Evolutionary conservation across 1,140 invertebrate species (phyloP).

Genomic region (Drosophila yakuba): DNA sequence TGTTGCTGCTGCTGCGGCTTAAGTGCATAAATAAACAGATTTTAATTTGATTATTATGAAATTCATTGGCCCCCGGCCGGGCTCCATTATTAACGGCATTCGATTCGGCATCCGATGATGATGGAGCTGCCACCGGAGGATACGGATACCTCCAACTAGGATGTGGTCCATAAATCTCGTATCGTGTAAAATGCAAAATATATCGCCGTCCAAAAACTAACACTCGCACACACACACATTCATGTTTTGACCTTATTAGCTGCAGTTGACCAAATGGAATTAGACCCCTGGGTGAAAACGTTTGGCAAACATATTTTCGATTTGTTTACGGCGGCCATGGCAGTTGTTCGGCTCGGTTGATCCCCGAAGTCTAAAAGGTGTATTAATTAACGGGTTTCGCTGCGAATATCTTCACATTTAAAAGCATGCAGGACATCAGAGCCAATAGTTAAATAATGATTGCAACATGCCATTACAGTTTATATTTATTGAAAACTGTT

Average conservation of each 20-base stretch:
- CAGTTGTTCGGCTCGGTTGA: slow-evolving; percentile 45
- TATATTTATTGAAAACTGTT: background rate
- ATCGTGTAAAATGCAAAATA: slow-evolving; percentile 56
- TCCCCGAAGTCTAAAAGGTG: slow-evolving; percentile 17
- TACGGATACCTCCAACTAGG: background rate
- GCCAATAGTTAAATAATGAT: background rate
- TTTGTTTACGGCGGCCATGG: slow-evolving; percentile 45
- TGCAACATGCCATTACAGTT: background rate
- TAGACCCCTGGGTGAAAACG: slow-evolving; percentile 70
- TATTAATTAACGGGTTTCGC: background rate
- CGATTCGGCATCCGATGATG: slow-evolving; percentile 44
- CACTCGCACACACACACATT: slow-evolving; percentile 15
- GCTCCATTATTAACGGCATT: slow-evolving; percentile 29
- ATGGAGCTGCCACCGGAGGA: slow-evolving; percentile 12
- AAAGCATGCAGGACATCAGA: background rate
- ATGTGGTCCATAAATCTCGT: slow-evolving; percentile 66
- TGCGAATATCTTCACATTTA: background rate
- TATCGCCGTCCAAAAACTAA: slow-evolving; percentile 28
- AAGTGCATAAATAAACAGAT: slow-evolving; percentile 66
- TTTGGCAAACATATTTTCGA: slow-evolving; percentile 69
- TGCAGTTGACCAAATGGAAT: slow-evolving; percentile 71
- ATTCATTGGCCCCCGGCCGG: slow-evolving; percentile 20
- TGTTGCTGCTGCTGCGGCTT: slow-evolving; percentile 29
- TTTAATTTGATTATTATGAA: slow-evolving; percentile 63
- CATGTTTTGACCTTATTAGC: slow-evolving; percentile 52